Conservation (phyloP, 2,888 invertebrate genomes). For the Eristalis pertinax region DNA sequence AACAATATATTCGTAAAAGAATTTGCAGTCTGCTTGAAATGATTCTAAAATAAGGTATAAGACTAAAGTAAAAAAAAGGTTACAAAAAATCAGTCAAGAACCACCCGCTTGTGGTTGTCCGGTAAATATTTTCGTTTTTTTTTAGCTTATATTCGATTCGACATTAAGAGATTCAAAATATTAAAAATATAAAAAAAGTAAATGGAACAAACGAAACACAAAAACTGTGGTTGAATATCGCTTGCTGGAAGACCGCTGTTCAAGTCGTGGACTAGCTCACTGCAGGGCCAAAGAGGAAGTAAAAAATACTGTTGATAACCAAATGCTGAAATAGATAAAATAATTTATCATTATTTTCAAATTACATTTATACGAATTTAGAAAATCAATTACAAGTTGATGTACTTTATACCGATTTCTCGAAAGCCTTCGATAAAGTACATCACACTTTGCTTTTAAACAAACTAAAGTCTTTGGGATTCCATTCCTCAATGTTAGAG, state of each 20-base stretch:
- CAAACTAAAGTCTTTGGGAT: too few relatives aligned
- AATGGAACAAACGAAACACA: constrained; percentile 38
- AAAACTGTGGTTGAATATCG: constrained; percentile 42
- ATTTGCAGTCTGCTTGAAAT: constrained; percentile 37
- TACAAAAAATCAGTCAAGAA: constrained; percentile 69
- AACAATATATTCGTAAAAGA: constrained; percentile 28
- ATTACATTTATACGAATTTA: too few relatives aligned
- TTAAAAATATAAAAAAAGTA: constrained; percentile 17
- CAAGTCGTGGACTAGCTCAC: constrained; percentile 65
- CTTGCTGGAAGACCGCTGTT: constrained; percentile 65
- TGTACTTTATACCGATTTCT: too few relatives aligned
- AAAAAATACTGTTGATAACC: constrained; percentile 58
- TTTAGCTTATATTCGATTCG: constrained; percentile 57
- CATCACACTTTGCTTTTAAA: too few relatives aligned
- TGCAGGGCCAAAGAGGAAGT: constrained; percentile 38
- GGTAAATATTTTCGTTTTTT: constrained; percentile 24
- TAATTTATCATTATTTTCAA: too few relatives aligned
- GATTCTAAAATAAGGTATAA: constrained; percentile 30
- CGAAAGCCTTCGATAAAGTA: too few relatives aligned
- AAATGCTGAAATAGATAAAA: constrained; percentile 48
- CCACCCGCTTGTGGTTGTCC: constrained; percentile 35
- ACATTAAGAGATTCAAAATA: constrained; percentile 58
- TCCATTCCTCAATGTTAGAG: too few relatives aligned
- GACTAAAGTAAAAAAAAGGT: constrained; percentile 29
- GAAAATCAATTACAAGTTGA: too few relatives aligned